Percentiles rank a stretch among this genome's conserved stretches.
Evolutionary conservation across 2,797 vertebrate genomes (phyloP).

Genomic region (Diceros bicornis): DNA sequence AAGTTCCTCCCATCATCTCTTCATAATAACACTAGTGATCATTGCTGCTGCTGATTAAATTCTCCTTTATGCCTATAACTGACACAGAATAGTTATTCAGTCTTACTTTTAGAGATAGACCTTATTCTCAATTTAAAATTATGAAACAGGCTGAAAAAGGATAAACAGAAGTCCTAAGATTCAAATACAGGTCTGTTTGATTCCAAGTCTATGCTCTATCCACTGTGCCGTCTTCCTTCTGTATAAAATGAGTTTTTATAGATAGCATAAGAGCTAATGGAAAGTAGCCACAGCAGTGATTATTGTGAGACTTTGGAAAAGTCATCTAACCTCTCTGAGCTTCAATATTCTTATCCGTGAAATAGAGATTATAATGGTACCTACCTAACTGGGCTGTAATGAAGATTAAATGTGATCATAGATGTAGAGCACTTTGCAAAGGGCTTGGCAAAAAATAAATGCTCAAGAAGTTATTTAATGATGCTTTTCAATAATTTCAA

Average conservation of each 20-base stretch:
- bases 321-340: not conserved
- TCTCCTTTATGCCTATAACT: not conserved
- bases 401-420: not conserved
- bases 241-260: conserved; percentile 60
- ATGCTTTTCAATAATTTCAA: conserved; percentile 46
- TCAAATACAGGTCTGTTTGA: not conserved
- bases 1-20: not conserved
- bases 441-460: not conserved
- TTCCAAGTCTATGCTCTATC: not conserved
- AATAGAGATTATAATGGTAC: conserved; percentile 6
- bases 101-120: not conserved
- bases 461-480: conserved; percentile 59
- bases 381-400: not conserved
- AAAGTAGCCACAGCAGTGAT: conserved; percentile 17
- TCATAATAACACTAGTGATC: not conserved
- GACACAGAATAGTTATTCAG: not conserved
- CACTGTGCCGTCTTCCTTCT: not conserved
- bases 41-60: not conserved
- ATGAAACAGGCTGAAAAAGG: not conserved
- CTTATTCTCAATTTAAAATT: not conserved
- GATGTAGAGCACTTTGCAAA: not conserved
- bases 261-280: conserved; percentile 13
- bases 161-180: not conserved
- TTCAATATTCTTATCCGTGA: conserved; percentile 32
- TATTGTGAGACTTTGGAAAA: not conserved